These are phyloP conservation scores for Alca torda DNA, from an alignment of 2,797 vertebrate species.

Conservation along the genomic window DNA sequence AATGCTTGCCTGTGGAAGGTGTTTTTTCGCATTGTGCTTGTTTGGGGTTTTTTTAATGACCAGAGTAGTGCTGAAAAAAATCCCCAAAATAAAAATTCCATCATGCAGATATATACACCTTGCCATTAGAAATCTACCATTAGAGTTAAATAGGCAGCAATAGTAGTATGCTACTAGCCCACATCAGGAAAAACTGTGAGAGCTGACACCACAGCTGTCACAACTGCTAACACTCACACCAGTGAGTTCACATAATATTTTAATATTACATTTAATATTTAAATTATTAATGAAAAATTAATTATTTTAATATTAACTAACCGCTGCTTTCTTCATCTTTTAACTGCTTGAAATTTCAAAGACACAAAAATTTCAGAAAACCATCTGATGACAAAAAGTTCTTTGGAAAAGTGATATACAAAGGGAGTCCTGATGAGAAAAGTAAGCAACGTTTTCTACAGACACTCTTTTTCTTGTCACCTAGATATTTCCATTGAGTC, in stretches of 20 bases:
- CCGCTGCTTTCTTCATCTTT: not conserved
- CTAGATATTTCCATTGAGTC: not conserved
- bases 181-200: not conserved
- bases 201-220: not conserved
- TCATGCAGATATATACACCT: not conserved
- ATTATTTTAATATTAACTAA: not conserved
- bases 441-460: not conserved
- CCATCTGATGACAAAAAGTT: not conserved
- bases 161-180: not conserved
- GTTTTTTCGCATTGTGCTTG: not conserved
- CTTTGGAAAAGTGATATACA: not conserved
- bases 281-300: not conserved
- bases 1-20: not conserved
- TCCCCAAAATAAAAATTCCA: not conserved
- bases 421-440: not conserved
- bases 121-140: not conserved
- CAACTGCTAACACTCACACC: not conserved
- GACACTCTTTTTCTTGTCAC: not conserved
- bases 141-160: not conserved
- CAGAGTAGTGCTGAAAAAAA: not conserved
- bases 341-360: not conserved
- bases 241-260: not conserved
- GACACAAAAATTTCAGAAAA: not conserved
- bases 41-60: not conserved
- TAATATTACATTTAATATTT: not conserved